Evolutionary conservation across 1,140 invertebrate species (phyloP), one percentile per base, ranked within the genome.

Genomic region (Macrocentrus cingulum): DNA sequence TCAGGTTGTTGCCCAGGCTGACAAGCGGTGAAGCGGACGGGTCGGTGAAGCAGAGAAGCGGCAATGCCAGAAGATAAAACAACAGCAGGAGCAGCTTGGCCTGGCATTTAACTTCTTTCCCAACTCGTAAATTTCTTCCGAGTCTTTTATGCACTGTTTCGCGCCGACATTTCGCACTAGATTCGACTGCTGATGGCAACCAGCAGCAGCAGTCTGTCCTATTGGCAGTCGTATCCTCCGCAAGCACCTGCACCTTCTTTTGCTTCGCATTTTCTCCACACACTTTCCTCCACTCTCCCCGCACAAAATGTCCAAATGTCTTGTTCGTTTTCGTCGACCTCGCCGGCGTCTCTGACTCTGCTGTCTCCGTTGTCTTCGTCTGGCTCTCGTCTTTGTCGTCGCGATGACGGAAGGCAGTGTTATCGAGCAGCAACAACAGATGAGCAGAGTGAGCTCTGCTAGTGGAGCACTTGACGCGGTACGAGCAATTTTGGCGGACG

Each of bases 1-100:
- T 39, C 32, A 22, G 5, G 49, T 51, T 51, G 68, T 63, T 18
- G 62, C 58, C 22, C 64, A 54, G 16, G 39, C n/a, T n/a, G 42
- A 66, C 49, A 22, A 67, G 50, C 4, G 68, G 68, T 25, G 60
- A 51, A 41, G 65, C 66, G 7, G 56, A 45, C 15, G 69, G 62
- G 64, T 68, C 69, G n/a, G 66, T 68, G 59, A 74, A 65, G 62
- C 68, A 71, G 9, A 76, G 62, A 18, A 75, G 22, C 50, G 74
- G 74, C 64, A 74, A 63, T 34, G 70, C 66, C 51, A 77, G 59
- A 48, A 77, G 66, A 51, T 74, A 76, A 37, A 77, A 52, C 49
- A 75, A 46, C 50, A 76, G 68, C 45, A 76, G 56, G 15, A 68
- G 46, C 22, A 37, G 58, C 41, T 59, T 57, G 51, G 13, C 19